Conservation (phyloP, 2,797 vertebrate genomes). For the Chromis chromis region DNA sequence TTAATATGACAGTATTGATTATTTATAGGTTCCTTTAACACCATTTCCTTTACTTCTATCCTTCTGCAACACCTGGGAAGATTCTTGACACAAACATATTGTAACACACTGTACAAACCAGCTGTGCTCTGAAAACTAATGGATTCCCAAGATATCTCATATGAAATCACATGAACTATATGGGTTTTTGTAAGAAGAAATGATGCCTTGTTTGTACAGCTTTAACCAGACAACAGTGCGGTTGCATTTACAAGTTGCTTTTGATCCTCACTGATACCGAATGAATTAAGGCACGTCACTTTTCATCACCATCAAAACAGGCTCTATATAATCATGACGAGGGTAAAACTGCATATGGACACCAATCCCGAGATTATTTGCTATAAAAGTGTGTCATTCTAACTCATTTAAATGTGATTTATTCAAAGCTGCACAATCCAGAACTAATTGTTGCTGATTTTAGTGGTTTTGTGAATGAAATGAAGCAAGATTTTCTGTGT, state of each 20-base stretch:
- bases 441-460: conserved; percentile 21
- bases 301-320: neutral
- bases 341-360: neutral
- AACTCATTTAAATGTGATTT: conserved; percentile 9
- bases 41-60: neutral
- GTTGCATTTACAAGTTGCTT: neutral
- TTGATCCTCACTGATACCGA: neutral
- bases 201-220: neutral
- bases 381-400: neutral
- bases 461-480: conserved; percentile 11
- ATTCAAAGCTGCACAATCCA: conserved; percentile 6
- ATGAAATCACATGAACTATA: neutral
- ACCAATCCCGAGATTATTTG: neutral
- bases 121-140: neutral
- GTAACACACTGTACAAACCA: neutral
- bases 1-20: too few relatives aligned
- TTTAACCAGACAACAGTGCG: neutral
- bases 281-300: neutral
- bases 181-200: too few relatives aligned
- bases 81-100: neutral
- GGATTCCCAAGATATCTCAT: neutral
- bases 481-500: neutral
- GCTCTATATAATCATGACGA: conserved; percentile 2
- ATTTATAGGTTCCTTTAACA: too few relatives aligned
- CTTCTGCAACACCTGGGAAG: neutral